These are phyloP conservation scores for Lagopus leucura DNA, from an alignment of 2,113 vertebrate species.

Conservation along the genomic window DNA sequence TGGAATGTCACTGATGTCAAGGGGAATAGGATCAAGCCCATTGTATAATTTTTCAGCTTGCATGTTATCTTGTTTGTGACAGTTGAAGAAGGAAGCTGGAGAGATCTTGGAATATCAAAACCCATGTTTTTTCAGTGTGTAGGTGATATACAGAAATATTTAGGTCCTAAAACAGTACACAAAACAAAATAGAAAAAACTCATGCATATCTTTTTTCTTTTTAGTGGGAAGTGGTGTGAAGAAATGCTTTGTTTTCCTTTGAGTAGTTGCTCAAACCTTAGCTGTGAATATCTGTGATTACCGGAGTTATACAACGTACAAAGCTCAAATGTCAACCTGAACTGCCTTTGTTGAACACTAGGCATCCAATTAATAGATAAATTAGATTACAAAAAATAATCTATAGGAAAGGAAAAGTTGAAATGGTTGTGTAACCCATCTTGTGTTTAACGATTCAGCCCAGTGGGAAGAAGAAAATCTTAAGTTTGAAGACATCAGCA, in stretches of 20 bases:
- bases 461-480: background rate
- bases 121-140: background rate
- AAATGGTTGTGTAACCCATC: background rate
- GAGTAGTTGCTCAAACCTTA: background rate
- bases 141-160: background rate
- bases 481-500: background rate
- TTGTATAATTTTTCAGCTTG: background rate
- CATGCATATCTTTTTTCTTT: background rate
- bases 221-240: rapidly evolving
- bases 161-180: background rate
- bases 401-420: background rate
- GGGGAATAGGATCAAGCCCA: background rate
- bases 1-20: background rate
- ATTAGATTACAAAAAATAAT: background rate
- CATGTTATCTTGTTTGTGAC: rapidly evolving
- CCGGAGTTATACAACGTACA: background rate
- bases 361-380: background rate
- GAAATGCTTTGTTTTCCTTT: background rate
- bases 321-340: background rate
- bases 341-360: background rate
- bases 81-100: background rate
- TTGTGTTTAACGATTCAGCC: background rate
- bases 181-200: background rate
- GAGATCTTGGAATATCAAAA: background rate
- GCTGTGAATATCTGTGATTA: rapidly evolving